Evolutionary conservation across 2,797 vertebrate species (phyloP), one percentile per base, ranked within the genome.

Genomic region (Crocodylus rhombifer): DNA sequence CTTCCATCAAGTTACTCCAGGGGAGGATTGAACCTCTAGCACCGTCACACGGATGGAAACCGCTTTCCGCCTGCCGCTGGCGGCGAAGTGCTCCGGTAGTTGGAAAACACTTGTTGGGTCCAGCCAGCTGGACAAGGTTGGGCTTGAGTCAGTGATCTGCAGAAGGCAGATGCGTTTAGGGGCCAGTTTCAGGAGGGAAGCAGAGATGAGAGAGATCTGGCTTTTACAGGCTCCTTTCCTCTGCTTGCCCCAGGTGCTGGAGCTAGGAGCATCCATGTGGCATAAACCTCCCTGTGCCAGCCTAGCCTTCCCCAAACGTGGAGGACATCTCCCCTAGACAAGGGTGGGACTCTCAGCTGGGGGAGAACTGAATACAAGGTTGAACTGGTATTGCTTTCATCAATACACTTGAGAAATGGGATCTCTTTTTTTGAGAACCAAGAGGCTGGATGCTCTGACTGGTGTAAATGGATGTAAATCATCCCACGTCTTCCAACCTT

Each of bases 221-320:
- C 3, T 78, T 73, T 18, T 64, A 15, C 17, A 58, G 69, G 3
- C 33, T 80, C 55, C 2, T 64, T 69, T 28, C 20, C 42, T 57
- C 14, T 0, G 0, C 77, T 85, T 0, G 0, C 16, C 30, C 10
- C 36, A 26, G 36, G 36, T 69, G 71, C 56, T 51, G 13, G 25
- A 64, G 42, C 42, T 51, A 78, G 55, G n/a, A 75, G 57, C 14
- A 28, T 20, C 63, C 13, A 2, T 4, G 7, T 1, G 71, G 21
- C 3, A 15, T 76, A 84, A 58, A 7, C 5, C 12, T 3, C 2
- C 14, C 8, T 25, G 36, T 15, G n/a, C n/a, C 33, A 61, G 55
- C 73, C 42, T 33, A 25, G 21, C 33, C n/a, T 2, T 26, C 69
- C 65, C 18, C 1, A 86, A 57, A 80, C 28, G 23, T 62, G 57